These are phyloP conservation scores for Pseudobourletiella spinata DNA, from an alignment of 1,140 invertebrate species.

Conservation along the genomic window DNA sequence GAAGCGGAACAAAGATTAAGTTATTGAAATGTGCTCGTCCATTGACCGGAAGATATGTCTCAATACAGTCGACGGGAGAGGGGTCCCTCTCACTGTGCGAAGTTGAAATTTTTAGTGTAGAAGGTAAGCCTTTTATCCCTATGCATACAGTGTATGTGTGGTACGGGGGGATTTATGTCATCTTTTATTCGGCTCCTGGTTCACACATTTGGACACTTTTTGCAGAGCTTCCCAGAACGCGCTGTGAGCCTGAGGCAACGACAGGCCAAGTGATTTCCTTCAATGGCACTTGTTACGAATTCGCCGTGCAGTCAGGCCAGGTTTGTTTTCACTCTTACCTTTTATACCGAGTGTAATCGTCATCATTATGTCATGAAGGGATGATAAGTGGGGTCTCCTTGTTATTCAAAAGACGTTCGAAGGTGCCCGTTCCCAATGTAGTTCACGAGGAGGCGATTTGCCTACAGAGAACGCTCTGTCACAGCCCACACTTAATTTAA, in stretches of 20 bases:
- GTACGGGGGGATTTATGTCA: too few species aligned
- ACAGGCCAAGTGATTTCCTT: conserved; percentile 55
- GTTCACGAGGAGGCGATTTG: conserved; percentile 24
- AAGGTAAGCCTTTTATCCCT: too few species aligned
- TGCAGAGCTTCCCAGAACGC: conserved; percentile 40
- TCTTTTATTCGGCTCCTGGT: too few species aligned
- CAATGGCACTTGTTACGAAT: conserved; percentile 79
- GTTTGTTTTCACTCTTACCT: conserved; percentile 7
- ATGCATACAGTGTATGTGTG: too few species aligned
- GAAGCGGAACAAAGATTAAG: conserved; percentile 74
- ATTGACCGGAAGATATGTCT: conserved; percentile 74
- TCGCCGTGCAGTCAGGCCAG: conserved; percentile 40
- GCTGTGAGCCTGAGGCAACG: conserved; percentile 38
- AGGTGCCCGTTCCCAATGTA: conserved; percentile 23
- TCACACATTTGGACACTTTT: conserved; percentile 10
- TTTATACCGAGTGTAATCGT: too few species aligned
- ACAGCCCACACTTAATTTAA: conserved; percentile 19
- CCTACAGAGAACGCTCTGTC: conserved; percentile 8
- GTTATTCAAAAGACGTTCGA: neutral
- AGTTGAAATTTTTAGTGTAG: conserved; percentile 82
- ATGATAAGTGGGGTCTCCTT: too few species aligned
- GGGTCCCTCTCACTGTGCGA: conserved; percentile 80
- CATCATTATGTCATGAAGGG: too few species aligned
- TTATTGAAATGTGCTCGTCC: conserved; percentile 76
- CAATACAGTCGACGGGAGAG: conserved; percentile 79